Percentiles rank a stretch among this genome's conserved stretches.
Evolutionary conservation across 2,888 invertebrate genomes (phyloP).

Genomic region (Eugnorisma glareosa): DNA sequence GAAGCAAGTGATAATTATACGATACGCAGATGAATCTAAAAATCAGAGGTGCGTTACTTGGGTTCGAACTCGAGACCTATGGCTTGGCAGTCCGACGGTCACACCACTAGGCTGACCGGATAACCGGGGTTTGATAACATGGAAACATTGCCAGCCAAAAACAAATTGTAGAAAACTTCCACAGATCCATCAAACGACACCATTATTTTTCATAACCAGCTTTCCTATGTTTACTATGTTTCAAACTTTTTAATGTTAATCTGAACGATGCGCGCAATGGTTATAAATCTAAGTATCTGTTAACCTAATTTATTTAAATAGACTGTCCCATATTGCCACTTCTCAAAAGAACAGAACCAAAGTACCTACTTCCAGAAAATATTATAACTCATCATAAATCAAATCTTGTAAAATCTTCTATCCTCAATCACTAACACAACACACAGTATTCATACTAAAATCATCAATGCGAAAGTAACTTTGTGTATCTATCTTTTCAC

Average conservation of each 20-base stretch:
- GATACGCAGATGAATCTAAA: too few species aligned
- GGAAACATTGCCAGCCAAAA: not conserved
- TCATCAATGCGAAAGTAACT: not conserved
- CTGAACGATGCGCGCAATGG: not conserved
- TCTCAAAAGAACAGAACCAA: not conserved
- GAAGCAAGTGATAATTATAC: too few species aligned
- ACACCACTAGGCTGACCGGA: too few species aligned
- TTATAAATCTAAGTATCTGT: slow-evolving; percentile 1
- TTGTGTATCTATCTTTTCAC: not conserved
- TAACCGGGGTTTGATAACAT: too few species aligned
- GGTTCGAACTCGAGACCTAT: too few species aligned
- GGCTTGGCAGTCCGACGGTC: too few species aligned
- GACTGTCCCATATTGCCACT: not conserved
- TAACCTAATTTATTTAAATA: slow-evolving; percentile 25
- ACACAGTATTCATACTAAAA: not conserved
- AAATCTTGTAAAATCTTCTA: not conserved
- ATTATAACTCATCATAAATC: slow-evolving; percentile 34
- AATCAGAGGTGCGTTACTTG: too few species aligned
- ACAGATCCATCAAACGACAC: not conserved
- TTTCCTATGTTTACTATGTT: not conserved
- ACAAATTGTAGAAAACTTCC: slow-evolving; percentile 4
- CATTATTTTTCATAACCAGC: not conserved
- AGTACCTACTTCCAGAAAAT: not conserved
- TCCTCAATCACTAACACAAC: not conserved
- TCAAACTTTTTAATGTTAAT: too few species aligned